Conservation (phyloP, 2,797 vertebrate genomes). For the Rhyacichthys aspro region DNA sequence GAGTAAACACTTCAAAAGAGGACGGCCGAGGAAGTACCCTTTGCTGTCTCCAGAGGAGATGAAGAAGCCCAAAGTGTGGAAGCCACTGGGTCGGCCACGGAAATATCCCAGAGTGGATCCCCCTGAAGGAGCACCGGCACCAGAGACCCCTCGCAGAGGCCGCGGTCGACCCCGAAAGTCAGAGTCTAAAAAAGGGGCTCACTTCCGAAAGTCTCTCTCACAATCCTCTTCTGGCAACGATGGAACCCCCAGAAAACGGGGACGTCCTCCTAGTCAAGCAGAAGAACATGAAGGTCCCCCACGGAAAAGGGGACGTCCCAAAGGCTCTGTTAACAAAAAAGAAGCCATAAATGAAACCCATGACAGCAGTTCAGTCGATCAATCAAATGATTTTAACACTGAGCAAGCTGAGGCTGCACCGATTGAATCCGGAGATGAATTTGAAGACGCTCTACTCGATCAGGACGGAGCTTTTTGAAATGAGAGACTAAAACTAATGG, state of each 20-base stretch:
- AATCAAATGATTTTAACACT: not conserved
- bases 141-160: conserved; percentile 47
- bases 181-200: conserved; percentile 66
- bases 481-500: not conserved
- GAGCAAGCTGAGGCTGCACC: not conserved
- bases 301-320: conserved; percentile 74
- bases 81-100: conserved; percentile 79
- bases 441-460: too few species aligned
- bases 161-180: conserved; percentile 79
- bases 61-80: conserved; percentile 75
- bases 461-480: too few species aligned
- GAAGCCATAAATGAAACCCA: conserved; percentile 18
- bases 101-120: conserved; percentile 74
- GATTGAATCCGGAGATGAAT: not conserved
- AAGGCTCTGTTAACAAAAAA: conserved; percentile 61
- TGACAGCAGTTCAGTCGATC: not conserved
- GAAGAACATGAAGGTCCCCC: conserved; percentile 21
- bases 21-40: conserved; percentile 76
- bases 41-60: conserved; percentile 60
- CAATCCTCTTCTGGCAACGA: conserved; percentile 9
- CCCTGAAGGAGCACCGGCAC: conserved; percentile 22
- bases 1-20: conserved; percentile 60
- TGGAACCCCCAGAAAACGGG: conserved; percentile 55
- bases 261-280: conserved; percentile 42
- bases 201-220: conserved; percentile 55